phyloP scores from a whole-genome alignment of 2,113 vertebrate genomes.

The Tetrax tetrax region DNA sequence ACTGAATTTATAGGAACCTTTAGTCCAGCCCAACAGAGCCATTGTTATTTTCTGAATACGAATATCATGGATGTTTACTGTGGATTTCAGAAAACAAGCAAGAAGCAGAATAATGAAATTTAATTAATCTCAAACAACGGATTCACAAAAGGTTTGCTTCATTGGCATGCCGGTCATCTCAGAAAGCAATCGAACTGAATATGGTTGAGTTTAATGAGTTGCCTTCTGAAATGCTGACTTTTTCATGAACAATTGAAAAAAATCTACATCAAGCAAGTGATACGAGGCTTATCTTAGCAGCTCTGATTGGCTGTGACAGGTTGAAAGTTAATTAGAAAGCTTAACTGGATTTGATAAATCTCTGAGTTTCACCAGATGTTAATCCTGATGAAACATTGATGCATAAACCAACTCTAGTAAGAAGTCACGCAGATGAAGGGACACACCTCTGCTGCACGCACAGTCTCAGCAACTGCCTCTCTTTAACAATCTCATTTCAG shows the following conservation, averaged over 20 bases:
- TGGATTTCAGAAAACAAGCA: not conserved
- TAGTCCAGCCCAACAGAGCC: not conserved
- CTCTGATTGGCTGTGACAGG: not conserved
- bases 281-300: not conserved
- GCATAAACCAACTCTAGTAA: not conserved
- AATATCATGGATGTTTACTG: not conserved
- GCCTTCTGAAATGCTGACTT: constrained; percentile 12
- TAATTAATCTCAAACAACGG: not conserved
- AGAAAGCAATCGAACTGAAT: not conserved
- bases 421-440: not conserved
- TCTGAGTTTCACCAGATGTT: not conserved
- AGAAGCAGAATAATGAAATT: not conserved
- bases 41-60: not conserved
- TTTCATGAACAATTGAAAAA: not conserved
- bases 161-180: not conserved
- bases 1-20: not conserved
- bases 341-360: not conserved
- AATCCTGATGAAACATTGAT: not conserved
- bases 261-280: not conserved
- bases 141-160: not conserved
- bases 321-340: constrained; percentile 4
- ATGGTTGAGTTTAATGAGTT: not conserved
- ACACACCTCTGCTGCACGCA: fast-evolving
- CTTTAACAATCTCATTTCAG: not conserved
- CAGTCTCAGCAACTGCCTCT: not conserved